These are phyloP conservation scores for Hololepta plana DNA, from an alignment of 2,888 invertebrate species.

Conservation along the genomic window DNA sequence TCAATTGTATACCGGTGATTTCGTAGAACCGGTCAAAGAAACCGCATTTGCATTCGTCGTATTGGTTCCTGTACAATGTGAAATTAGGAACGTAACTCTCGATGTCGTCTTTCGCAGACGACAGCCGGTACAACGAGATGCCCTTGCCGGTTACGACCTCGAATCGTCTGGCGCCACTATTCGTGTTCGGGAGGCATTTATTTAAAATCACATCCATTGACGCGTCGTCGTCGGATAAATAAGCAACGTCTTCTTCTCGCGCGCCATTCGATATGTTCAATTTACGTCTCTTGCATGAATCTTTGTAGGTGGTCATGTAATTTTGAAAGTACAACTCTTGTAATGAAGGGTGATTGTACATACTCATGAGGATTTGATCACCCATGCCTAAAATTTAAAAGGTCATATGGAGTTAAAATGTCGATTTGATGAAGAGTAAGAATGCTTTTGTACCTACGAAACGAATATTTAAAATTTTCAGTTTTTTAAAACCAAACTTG, in stretches of 20 bases:
- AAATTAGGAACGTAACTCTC: no score
- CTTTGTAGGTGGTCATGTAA: conserved; percentile 11
- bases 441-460: conserved; percentile 18
- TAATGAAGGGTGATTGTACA: conserved; percentile 14
- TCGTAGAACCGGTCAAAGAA: no score
- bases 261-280: conserved; percentile 9
- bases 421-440: conserved; percentile 2
- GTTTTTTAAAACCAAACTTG: conserved; percentile 45
- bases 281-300: conserved; percentile 8
- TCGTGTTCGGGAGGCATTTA: no score
- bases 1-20: no score
- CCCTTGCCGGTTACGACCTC: no score
- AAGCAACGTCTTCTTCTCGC: conserved; percentile 6
- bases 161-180: no score
- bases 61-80: no score
- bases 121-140: no score
- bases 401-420: background rate
- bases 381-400: conserved; percentile 16
- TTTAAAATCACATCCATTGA: no score
- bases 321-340: conserved; percentile 21
- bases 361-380: conserved; percentile 16
- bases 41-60: no score
- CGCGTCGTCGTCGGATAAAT: conserved; percentile 12
- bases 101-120: no score
- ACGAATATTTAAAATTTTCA: conserved; percentile 26